Percentiles rank a stretch among this genome's conserved stretches.
phyloP scores from a whole-genome alignment of 2,888 invertebrate species.

The Drosophila kambysellisi region DNA sequence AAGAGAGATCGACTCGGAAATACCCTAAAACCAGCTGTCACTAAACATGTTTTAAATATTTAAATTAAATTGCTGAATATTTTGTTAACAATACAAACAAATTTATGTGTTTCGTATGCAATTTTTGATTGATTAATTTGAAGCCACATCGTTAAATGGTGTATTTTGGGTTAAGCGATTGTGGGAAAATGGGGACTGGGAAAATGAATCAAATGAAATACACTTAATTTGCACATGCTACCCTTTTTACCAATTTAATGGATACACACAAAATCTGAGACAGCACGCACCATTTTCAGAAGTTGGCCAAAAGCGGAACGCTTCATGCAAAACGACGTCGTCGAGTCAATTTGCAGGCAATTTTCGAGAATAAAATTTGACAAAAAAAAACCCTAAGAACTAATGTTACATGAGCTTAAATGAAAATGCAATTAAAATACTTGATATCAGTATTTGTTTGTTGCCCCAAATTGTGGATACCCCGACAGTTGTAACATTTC shows the following conservation, averaged over 20 bases:
- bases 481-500: conserved; percentile 60
- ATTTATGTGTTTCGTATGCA: not conserved
- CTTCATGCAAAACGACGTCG: conserved; percentile 23
- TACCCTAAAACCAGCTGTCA: not conserved
- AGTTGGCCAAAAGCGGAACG: conserved; percentile 46
- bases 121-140: not conserved
- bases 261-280: conserved; percentile 26
- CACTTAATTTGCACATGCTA: not conserved
- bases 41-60: not conserved
- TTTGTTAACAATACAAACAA: not conserved
- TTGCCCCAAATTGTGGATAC: conserved; percentile 22
- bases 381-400: not conserved
- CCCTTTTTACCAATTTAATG: not conserved
- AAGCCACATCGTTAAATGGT: not conserved
- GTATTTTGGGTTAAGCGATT: not conserved
- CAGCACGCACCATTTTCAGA: conserved; percentile 52
- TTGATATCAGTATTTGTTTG: not conserved
- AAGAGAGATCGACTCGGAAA: not conserved
- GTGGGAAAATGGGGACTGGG: not conserved
- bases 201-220: not conserved
- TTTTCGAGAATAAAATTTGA: conserved; percentile 16
- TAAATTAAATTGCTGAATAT: not conserved
- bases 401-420: not conserved
- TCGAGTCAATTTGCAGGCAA: conserved; percentile 37
- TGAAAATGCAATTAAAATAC: not conserved